These are phyloP conservation scores for Nemapogon koenigi DNA, from an alignment of 2,888 invertebrate species.

Conservation along the genomic window DNA sequence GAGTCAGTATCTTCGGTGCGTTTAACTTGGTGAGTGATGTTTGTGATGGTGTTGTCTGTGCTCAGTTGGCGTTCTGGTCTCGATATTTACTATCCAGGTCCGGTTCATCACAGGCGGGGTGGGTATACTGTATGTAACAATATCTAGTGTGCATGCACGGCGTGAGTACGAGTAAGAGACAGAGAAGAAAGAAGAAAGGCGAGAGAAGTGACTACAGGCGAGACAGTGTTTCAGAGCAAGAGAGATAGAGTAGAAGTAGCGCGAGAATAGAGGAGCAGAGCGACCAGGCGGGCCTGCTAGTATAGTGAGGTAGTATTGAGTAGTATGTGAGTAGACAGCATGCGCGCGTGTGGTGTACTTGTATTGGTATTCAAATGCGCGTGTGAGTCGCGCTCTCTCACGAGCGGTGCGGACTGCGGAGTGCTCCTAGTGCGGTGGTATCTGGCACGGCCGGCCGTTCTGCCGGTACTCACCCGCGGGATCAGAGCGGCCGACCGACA, in stretches of 20 bases:
- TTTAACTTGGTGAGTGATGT: conserved; percentile 40
- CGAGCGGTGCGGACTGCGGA: too few relatives aligned
- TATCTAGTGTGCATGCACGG: conserved; percentile 66
- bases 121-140: conserved; percentile 49
- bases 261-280: conserved; percentile 39
- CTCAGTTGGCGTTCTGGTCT: too few relatives aligned
- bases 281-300: conserved; percentile 53
- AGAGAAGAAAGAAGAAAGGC: conserved; percentile 59
- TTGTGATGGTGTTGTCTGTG: conserved; percentile 52
- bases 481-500: too few relatives aligned
- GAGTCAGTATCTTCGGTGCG: conserved; percentile 10
- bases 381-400: conserved; percentile 63
- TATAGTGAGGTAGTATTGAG: conserved; percentile 55
- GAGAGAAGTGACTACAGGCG: conserved; percentile 56
- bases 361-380: conserved; percentile 80
- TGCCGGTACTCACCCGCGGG: too few relatives aligned
- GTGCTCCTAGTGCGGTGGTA: too few relatives aligned
- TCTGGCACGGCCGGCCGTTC: too few relatives aligned
- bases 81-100: conserved; percentile 29
- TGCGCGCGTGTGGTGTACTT: conserved; percentile 60
- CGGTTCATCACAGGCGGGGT: conserved; percentile 4
- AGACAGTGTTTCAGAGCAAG: conserved; percentile 54
- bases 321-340: conserved; percentile 54
- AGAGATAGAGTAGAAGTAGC: conserved; percentile 41
- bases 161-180: conserved; percentile 50